Base-by-base conservation (phyloP, 2,888 invertebrate species). In the Lasiommata megera region DNA sequence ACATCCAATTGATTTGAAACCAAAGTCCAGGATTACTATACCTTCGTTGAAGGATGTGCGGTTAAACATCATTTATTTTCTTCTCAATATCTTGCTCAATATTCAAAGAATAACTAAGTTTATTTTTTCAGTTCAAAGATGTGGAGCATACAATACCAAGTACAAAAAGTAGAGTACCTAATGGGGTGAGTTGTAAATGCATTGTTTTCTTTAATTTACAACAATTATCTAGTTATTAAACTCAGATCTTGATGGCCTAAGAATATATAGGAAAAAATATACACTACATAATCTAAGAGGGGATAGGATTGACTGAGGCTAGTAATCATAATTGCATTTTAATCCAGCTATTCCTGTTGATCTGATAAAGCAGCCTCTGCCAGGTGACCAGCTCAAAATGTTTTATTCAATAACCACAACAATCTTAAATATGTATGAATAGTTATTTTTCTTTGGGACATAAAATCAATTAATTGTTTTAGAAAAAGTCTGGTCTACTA, bases 401-500 rank as follows among this genome's bases (percentile, higher is more conserved):
- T n/a, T n/a, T n/a, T n/a, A n/a, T n/a, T n/a, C n/a, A n/a, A n/a
- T n/a, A n/a, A n/a, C n/a, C n/a, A n/a, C n/a, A n/a, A n/a, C 5
- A 1, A 31, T 31, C 7, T 31, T 7, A 7, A 1, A 31, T 31
- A 6, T 31, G 31, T 9, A 31, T 6, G 7, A 6, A 6, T 31
- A 31, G 3, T 31, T 31, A 6, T 31, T 31, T 3, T 31, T 31
- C 8, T 31, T 1, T 31, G 7, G 7, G 7, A 31, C 7, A 1
- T 31, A 31, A 31, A 9, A 31, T 31, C 7, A 6, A 31, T 31
- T 17, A 58, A 36, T 47, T 18, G 63, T 56, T 77, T 60, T 75
- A 94, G 94, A 93, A 92, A 85, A 93, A 92, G 62, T 93, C 93
- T 12, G 93, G 94, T 7, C 80, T 96, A 8, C 91, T 96, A 44